A percentile compares a stretch with the other conserved stretches of the same genome.
phyloP scores from a whole-genome alignment of 2,888 invertebrate species.

The Junonia oenone region DNA sequence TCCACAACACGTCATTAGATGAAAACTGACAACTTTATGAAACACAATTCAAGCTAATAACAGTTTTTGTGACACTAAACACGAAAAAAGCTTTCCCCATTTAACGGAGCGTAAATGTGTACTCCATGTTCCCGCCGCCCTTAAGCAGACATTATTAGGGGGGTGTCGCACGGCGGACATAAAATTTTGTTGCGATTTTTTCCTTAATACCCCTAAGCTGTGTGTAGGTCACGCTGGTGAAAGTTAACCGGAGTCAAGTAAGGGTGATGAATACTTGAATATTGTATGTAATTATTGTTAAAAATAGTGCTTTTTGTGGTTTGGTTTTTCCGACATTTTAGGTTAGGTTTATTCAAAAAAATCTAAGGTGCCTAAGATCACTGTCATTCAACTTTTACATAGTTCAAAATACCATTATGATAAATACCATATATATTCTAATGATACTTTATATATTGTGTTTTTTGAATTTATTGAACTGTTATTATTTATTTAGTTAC shows the following conservation, averaged over 20 bases:
- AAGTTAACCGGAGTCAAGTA: slow-evolving; percentile 46
- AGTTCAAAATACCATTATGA: too few species aligned
- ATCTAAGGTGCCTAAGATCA: too few species aligned
- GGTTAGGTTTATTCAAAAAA: too few species aligned
- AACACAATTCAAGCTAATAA: slow-evolving; percentile 76
- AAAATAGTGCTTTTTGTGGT: too few species aligned
- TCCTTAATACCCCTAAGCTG: slow-evolving; percentile 60
- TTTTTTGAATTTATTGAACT: too few species aligned
- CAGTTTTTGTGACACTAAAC: slow-evolving; percentile 79
- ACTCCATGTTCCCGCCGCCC: slow-evolving; percentile 74
- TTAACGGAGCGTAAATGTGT: slow-evolving; percentile 79
- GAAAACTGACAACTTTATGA: slow-evolving; percentile 35
- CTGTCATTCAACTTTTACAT: too few species aligned
- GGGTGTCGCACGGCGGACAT: slow-evolving; percentile 65
- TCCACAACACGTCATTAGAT: slow-evolving; percentile 20
- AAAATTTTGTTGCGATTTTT: slow-evolving; percentile 77
- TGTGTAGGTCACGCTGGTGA: slow-evolving; percentile 65
- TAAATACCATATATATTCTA: too few species aligned
- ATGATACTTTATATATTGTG: too few species aligned
- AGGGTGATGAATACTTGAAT: slow-evolving; percentile 19
- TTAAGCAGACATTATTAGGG: slow-evolving; percentile 78
- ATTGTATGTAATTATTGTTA: background rate
- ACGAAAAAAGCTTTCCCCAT: slow-evolving; percentile 78
- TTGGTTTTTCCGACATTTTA: too few species aligned
- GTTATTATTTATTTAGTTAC: too few species aligned